Conservation (phyloP, 2,113 vertebrate genomes). For the Trogon melanurus region DNA sequence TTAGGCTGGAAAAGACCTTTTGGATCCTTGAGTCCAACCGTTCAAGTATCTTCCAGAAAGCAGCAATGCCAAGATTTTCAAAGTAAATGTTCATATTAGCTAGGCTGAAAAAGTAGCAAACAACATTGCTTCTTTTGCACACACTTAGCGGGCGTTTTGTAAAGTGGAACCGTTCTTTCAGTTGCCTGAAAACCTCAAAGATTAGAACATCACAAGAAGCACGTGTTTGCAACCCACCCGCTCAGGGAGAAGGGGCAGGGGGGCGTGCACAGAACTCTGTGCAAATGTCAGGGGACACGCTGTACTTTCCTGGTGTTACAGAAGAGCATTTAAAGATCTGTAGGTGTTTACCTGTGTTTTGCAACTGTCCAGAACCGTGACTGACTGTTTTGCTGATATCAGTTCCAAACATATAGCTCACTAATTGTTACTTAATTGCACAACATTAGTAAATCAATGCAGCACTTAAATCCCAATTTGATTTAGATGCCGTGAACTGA, state of each 20-base stretch:
- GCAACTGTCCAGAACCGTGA: neutral
- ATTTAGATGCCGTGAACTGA: neutral
- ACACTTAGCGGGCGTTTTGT: neutral
- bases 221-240: rapidly evolving
- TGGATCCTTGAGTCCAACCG: too few species aligned
- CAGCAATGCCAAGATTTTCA: neutral
- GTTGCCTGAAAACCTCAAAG: neutral
- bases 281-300: rapidly evolving
- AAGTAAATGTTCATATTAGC: neutral
- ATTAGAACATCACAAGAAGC: neutral
- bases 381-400: neutral
- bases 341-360: neutral
- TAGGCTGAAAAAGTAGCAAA: neutral
- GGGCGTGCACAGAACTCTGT: too few species aligned
- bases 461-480: neutral
- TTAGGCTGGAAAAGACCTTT: too few species aligned
- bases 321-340: neutral
- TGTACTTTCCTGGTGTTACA: neutral
- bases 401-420: neutral
- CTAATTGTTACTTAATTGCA: neutral
- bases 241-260: neutral
- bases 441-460: neutral
- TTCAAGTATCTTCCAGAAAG: neutral
- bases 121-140: neutral
- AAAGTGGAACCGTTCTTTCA: neutral